Evolutionary conservation across 2,797 vertebrate species (phyloP).

Genomic region (Cyclopterus lumpus): DNA sequence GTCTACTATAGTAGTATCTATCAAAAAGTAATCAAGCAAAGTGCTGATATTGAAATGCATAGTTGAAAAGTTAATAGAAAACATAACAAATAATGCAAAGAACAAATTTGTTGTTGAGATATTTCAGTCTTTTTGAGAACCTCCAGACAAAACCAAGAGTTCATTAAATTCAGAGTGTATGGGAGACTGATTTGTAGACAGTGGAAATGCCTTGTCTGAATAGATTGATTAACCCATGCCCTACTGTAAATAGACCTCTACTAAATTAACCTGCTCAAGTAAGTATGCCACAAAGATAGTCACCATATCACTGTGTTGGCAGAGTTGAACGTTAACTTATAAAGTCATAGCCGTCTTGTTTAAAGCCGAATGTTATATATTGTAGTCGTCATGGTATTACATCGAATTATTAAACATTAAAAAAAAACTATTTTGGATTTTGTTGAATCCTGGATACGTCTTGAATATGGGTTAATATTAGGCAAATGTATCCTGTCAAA

Average conservation of each 20-base stretch:
- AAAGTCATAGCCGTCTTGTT: constrained; percentile 10
- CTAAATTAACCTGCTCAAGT: not conserved
- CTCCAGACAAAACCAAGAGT: not conserved
- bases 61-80: not conserved
- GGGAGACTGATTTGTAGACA: not conserved
- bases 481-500: not conserved
- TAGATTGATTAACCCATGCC: not conserved
- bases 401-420: not conserved
- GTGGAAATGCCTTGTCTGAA: not conserved
- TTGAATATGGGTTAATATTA: not conserved
- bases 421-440: not conserved
- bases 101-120: not conserved
- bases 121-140: not conserved
- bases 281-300: constrained; percentile 1
- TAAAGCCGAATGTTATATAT: not conserved
- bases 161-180: not conserved
- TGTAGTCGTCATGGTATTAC: not conserved
- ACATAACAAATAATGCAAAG: not conserved
- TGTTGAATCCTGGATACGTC: not conserved
- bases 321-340: constrained; percentile 13
- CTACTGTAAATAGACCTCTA: not conserved
- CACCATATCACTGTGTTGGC: not conserved
- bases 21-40: not conserved
- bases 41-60: not conserved
- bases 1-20: not conserved